These are phyloP conservation scores for Tetrao urogallus DNA, from an alignment of 2,113 vertebrate species.

Conservation along the genomic window DNA sequence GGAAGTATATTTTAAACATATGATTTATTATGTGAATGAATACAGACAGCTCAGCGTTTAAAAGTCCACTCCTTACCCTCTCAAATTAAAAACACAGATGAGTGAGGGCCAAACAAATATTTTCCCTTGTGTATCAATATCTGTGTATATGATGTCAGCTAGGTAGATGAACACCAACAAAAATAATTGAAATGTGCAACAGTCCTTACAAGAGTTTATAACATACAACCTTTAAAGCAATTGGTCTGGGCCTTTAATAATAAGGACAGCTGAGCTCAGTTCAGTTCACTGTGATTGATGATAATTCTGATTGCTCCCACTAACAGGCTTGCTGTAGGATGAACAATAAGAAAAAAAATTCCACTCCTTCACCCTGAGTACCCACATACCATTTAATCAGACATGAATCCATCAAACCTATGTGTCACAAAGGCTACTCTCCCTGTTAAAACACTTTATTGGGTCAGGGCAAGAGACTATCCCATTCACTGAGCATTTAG, in stretches of 20 bases:
- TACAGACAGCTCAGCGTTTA: background rate
- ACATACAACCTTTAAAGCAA: background rate
- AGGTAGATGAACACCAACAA: background rate
- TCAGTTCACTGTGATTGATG: background rate
- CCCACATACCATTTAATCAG: background rate
- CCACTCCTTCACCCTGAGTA: background rate
- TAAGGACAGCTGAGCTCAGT: background rate
- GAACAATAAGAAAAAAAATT: background rate
- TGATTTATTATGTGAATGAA: background rate
- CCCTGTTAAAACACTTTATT: rapidly evolving
- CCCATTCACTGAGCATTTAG: conserved; percentile 35
- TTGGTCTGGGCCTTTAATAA: background rate
- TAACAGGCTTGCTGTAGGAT: background rate
- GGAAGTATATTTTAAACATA: background rate
- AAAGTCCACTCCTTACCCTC: background rate
- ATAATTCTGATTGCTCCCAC: background rate
- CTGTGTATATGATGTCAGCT: background rate
- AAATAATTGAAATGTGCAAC: background rate
- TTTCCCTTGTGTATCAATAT: background rate
- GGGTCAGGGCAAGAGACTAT: background rate
- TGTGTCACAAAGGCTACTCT: background rate
- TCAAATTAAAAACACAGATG: background rate
- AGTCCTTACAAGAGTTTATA: background rate
- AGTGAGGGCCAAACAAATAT: background rate
- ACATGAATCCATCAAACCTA: background rate